These are phyloP conservation scores for Amphilophus citrinellus DNA, from an alignment of 2,113 vertebrate genomes.

Conservation along the genomic window DNA sequence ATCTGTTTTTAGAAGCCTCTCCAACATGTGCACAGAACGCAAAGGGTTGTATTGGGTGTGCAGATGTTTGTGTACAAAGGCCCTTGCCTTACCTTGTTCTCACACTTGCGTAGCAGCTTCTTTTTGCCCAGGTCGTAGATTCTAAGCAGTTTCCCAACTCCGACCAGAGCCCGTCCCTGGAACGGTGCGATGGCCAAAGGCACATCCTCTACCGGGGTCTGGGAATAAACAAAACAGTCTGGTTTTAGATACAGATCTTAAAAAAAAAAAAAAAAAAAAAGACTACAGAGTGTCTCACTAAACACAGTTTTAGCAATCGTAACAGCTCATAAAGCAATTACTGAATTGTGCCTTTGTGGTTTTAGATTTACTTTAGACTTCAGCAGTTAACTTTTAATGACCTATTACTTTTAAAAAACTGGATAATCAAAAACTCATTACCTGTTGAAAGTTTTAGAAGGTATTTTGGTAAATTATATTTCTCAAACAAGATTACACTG, in stretches of 20 bases:
- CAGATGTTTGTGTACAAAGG: background rate
- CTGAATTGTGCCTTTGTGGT: background rate
- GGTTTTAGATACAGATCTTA: too few species aligned
- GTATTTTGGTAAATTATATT: background rate
- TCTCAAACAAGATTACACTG: slow-evolving; percentile 15
- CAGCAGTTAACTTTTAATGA: background rate
- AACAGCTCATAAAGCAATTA: background rate
- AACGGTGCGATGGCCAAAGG: slow-evolving; percentile 96
- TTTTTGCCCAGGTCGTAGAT: slow-evolving; percentile 98
- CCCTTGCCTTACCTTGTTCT: slow-evolving; percentile 89
- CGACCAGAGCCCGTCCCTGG: slow-evolving; percentile 92
- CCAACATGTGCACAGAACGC: background rate
- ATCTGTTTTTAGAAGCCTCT: background rate
- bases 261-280: slow-evolving; percentile 2
- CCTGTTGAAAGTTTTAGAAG: background rate
- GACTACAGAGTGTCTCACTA: background rate
- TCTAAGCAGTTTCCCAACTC: slow-evolving; percentile 94
- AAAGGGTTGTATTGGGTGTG: background rate
- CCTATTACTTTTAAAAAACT: background rate
- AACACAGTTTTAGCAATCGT: background rate
- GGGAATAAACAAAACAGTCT: background rate
- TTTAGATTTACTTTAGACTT: background rate
- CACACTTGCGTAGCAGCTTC: slow-evolving; percentile 97
- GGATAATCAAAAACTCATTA: background rate
- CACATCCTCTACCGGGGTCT: slow-evolving; percentile 97